Conservation (phyloP, 1,140 invertebrate genomes). For the Rhyzopertha dominica region DNA sequence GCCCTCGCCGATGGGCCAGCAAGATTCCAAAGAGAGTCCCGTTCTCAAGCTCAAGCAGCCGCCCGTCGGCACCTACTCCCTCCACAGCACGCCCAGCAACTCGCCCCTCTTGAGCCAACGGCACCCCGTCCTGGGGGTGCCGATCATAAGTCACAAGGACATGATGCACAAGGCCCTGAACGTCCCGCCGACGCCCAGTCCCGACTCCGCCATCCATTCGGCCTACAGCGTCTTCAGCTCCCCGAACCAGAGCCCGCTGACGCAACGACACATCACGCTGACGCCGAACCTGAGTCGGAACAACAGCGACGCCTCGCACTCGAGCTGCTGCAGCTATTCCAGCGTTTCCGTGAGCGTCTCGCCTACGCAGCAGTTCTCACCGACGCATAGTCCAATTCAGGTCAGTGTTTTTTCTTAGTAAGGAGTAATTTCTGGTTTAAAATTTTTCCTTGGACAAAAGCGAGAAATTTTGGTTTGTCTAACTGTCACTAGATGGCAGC, state of each 20-base stretch:
- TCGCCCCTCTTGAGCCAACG: constrained; percentile 60
- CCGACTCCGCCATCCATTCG: constrained; percentile 81
- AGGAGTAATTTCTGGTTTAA: too few relatives aligned
- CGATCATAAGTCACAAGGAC: constrained; percentile 57
- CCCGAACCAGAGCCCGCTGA: constrained; percentile 78
- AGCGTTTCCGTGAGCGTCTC: constrained; percentile 56
- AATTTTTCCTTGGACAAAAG: not conserved
- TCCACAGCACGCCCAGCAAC: constrained; percentile 57
- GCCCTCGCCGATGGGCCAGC: constrained; percentile 14
- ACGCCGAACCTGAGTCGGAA: constrained; percentile 80
- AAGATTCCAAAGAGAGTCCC: constrained; percentile 37
- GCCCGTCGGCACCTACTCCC: constrained; percentile 53
- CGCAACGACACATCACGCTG: constrained; percentile 70
- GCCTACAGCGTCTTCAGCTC: constrained; percentile 75
- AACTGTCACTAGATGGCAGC: too few relatives aligned
- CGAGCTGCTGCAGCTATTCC: constrained; percentile 70
- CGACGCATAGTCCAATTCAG: constrained; percentile 82
- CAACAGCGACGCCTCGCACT: constrained; percentile 85
- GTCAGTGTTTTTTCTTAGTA: constrained; percentile 38
- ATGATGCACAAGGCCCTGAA: constrained; percentile 44
- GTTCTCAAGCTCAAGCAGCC: constrained; percentile 39
- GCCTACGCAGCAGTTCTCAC: constrained; percentile 56
- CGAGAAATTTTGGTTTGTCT: too few relatives aligned
- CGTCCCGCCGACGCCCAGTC: constrained; percentile 65
- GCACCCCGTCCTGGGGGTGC: constrained; percentile 45